Evolutionary conservation across 2,797 vertebrate species (phyloP), one percentile per base, ranked within the genome.

Genomic region (Malacoctenus gilli): DNA sequence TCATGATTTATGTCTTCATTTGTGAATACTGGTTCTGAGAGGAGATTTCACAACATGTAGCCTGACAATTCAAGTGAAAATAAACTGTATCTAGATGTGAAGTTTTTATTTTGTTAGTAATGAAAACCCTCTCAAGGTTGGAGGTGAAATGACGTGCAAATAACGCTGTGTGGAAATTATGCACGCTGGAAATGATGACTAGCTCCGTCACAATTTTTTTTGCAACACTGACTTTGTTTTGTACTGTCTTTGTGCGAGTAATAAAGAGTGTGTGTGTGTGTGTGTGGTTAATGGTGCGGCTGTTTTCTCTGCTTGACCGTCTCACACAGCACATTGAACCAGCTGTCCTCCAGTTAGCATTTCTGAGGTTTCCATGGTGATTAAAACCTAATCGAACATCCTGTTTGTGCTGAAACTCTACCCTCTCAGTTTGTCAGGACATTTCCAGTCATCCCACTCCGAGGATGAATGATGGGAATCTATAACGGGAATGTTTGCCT

Each of bases 21-120:
- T 95, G 94, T 0, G 91, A 95, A 81, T 94, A 92, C 72, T 95
- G 93, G 92, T 95, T 95, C 85, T 96, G 86, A 57, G 8, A 36
- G 13, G 4, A 16, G 16, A 38, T n/a, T n/a, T n/a, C n/a, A n/a
- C n/a, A n/a, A n/a, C n/a, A 43, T 13, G 9, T 15, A 11, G 5
- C 6, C 25, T 28, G 46, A 32, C 14, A n/a, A n/a, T 23, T 2
- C 8, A 32, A 49, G 10, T 4, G n/a, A n/a, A 37, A 2, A 5
- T 18, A 16, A 42, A 30, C 16, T 16, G 3, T 15, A n/a, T n/a
- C n/a, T n/a, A n/a, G n/a, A n/a, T n/a, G n/a, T n/a, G n/a, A n/a
- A n/a, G n/a, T n/a, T n/a, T n/a, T n/a, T n/a, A n/a, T n/a, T n/a
- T n/a, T n/a, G n/a, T n/a, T n/a, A n/a, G n/a, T n/a, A n/a, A n/a